Evolutionary conservation across 1,140 invertebrate genomes (phyloP).

Genomic region (Pseudomyrmex concolor): DNA sequence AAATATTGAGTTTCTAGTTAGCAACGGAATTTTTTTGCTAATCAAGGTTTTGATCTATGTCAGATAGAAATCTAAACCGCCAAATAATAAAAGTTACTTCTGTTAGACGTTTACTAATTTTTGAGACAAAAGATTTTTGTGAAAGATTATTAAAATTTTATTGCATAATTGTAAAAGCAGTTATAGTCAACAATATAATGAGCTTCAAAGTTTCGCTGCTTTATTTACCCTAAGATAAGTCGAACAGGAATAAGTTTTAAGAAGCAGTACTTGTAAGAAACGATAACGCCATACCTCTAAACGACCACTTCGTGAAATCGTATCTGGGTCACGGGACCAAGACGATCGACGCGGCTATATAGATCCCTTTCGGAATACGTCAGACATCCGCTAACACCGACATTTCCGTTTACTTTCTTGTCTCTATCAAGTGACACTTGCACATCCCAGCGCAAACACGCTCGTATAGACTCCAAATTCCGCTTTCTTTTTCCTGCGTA

Average conservation of each 20-base stretch:
- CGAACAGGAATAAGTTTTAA: not conserved
- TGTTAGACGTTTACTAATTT: not conserved
- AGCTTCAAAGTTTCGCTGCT: no score
- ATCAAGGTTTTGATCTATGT: not conserved
- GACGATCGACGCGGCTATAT: not conserved
- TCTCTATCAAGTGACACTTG: conserved; percentile 29
- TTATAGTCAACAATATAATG: no score
- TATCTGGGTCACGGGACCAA: conserved; percentile 10
- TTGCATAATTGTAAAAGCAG: no score
- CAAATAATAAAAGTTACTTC: not conserved
- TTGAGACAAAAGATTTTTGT: no score
- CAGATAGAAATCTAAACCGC: not conserved
- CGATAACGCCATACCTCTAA: not conserved
- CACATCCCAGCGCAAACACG: conserved; percentile 1
- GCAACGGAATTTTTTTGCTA: not conserved
- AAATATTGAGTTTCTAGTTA: conserved; percentile 9
- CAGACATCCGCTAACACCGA: conserved; percentile 44
- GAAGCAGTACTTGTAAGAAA: not conserved
- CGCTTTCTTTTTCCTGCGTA: conserved; percentile 21
- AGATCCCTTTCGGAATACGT: conserved; percentile 1
- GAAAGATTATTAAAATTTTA: not conserved
- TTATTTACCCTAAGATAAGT: no score
- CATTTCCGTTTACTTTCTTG: conserved; percentile 59
- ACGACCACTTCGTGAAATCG: not conserved
- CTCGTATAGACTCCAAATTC: conserved; percentile 3